A percentile compares a stretch with the other conserved stretches of the same genome.
Conservation (phyloP, 1,140 invertebrate species). For the Diprion similis region DNA sequence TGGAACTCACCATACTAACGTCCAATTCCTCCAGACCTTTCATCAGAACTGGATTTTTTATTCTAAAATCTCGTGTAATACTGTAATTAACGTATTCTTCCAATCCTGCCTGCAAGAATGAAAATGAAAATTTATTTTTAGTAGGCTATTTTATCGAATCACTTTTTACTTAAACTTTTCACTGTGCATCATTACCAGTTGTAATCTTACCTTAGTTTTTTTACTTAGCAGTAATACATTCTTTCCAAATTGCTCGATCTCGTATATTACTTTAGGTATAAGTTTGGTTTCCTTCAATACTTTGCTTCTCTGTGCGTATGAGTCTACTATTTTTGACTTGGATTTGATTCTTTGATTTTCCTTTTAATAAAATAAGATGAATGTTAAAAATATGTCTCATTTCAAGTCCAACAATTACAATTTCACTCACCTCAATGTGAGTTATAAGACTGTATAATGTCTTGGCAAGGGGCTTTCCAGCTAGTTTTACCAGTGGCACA, state of each 20-base stretch:
- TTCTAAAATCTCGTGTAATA: slow-evolving; percentile 65
- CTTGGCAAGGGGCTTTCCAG: slow-evolving; percentile 64
- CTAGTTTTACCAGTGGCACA: slow-evolving; percentile 64
- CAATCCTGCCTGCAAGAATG: slow-evolving; percentile 51
- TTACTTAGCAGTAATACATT: slow-evolving; percentile 65
- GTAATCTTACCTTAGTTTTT: slow-evolving; percentile 59
- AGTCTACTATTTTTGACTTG: slow-evolving; percentile 50
- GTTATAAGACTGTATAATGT: slow-evolving; percentile 64
- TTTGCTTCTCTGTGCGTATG: slow-evolving; percentile 60
- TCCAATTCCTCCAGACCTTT: slow-evolving; percentile 58
- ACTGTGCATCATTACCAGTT: neutral
- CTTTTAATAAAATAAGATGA: slow-evolving; percentile 30
- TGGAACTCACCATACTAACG: slow-evolving; percentile 42
- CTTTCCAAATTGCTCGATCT: slow-evolving; percentile 68
- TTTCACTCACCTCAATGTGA: slow-evolving; percentile 58
- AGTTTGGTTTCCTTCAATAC: slow-evolving; percentile 65
- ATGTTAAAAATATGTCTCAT: neutral
- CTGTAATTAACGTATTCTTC: slow-evolving; percentile 64
- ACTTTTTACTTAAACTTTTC: too few species aligned
- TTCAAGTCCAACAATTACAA: slow-evolving; percentile 20
- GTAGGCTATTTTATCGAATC: neutral
- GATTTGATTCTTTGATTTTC: slow-evolving; percentile 42
- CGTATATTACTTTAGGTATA: slow-evolving; percentile 66
- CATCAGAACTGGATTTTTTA: slow-evolving; percentile 56
- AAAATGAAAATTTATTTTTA: slow-evolving; percentile 5